phyloP scores from a whole-genome alignment of 2,113 vertebrate species.

The Dinomys branickii region DNA sequence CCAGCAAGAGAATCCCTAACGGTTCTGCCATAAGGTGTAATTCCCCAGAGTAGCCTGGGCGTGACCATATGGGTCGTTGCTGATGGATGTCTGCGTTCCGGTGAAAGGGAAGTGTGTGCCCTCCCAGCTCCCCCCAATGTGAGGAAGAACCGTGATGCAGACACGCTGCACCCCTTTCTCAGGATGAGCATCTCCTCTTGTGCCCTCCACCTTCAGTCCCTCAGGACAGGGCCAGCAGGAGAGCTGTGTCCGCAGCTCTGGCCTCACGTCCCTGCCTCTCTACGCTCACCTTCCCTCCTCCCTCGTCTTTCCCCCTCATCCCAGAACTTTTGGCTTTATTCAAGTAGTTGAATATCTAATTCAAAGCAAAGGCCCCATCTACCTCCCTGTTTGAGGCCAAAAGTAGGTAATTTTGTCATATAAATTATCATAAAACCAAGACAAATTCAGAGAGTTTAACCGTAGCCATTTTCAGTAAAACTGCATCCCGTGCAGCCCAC shows the following conservation, averaged over 20 bases:
- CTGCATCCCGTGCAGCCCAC: neutral
- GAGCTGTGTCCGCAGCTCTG: neutral
- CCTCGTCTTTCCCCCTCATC: neutral
- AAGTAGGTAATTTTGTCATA: neutral
- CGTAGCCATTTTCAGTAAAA: neutral
- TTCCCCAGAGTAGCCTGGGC: neutral
- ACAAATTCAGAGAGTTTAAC: conserved; percentile 15
- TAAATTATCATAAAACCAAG: conserved; percentile 34
- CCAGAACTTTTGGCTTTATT: neutral
- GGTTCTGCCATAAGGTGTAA: neutral
- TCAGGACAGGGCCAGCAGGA: too few species aligned
- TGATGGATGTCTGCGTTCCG: neutral
- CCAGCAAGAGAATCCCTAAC: neutral
- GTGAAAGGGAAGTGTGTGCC: neutral
- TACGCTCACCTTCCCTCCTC: neutral
- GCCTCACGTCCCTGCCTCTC: neutral
- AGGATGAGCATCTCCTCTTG: neutral
- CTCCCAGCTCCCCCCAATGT: neutral
- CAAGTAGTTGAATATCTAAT: neutral
- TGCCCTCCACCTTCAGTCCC: neutral
- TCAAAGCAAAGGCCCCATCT: neutral
- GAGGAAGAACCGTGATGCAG: neutral
- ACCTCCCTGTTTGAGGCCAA: neutral
- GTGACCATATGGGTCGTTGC: too few species aligned
- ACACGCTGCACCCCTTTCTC: neutral